Evolutionary conservation across 2,797 vertebrate genomes (phyloP).

Genomic region (Erithacus rubecula): DNA sequence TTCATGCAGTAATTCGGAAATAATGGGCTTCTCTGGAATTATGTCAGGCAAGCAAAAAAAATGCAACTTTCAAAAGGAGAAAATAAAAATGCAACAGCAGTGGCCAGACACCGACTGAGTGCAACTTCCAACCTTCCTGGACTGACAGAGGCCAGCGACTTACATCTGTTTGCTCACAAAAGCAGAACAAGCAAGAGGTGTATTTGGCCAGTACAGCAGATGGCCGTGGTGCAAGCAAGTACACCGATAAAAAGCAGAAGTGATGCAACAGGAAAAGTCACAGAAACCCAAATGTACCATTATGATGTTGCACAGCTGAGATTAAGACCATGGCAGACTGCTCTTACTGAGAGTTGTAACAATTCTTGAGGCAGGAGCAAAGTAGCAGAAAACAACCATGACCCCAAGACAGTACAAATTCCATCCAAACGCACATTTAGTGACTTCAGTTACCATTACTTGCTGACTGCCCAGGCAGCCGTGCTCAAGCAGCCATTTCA

Average conservation of each 20-base stretch:
- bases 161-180: background rate
- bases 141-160: background rate
- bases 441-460: background rate
- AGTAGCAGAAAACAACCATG: background rate
- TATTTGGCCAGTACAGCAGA: background rate
- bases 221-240: background rate
- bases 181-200: background rate
- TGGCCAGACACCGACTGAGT: background rate
- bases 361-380: background rate
- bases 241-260: constrained; percentile 1
- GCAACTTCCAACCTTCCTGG: background rate
- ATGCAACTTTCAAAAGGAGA: background rate
- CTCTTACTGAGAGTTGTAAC: background rate
- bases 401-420: background rate
- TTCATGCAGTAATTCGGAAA: background rate
- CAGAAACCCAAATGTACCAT: background rate
- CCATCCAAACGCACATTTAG: background rate
- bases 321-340: background rate
- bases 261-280: background rate
- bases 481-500: background rate
- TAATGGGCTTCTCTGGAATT: background rate
- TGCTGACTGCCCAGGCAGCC: background rate
- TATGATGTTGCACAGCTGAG: background rate
- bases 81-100: background rate
- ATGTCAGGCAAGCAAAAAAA: background rate